These are phyloP conservation scores for Podarcis lilfordi DNA, from an alignment of 2,797 vertebrate species.

Conservation along the genomic window DNA sequence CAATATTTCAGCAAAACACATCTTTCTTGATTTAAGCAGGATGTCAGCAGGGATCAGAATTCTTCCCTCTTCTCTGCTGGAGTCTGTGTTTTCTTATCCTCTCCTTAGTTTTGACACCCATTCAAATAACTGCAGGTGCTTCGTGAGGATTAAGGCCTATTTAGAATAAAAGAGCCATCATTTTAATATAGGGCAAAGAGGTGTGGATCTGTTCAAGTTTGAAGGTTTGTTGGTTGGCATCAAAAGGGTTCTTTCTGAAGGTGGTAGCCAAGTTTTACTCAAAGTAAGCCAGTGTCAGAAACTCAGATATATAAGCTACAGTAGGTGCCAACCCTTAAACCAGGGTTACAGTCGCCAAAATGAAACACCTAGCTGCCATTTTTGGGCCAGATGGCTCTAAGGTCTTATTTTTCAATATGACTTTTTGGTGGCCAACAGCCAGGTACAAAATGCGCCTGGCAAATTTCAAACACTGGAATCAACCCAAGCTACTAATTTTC, in stretches of 20 bases:
- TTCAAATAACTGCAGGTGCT: neutral
- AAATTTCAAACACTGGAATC: too few relatives aligned
- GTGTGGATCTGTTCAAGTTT: too few relatives aligned
- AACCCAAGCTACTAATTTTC: too few relatives aligned
- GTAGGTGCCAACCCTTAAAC: too few relatives aligned
- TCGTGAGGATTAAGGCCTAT: neutral
- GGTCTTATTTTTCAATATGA: too few relatives aligned
- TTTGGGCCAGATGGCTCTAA: too few relatives aligned
- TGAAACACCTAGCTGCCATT: too few relatives aligned
- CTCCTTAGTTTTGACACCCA: neutral
- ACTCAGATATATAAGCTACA: too few relatives aligned
- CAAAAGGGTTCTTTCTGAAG: neutral
- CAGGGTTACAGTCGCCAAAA: too few relatives aligned
- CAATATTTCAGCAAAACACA: neutral
- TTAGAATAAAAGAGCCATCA: neutral
- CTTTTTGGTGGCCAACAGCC: too few relatives aligned
- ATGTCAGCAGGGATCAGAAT: neutral
- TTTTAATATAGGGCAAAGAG: neutral
- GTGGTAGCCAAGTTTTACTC: neutral
- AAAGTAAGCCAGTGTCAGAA: neutral
- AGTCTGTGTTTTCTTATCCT: neutral
- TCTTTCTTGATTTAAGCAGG: neutral
- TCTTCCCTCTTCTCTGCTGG: neutral
- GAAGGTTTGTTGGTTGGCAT: neutral
- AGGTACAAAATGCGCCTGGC: too few relatives aligned